phyloP scores from a whole-genome alignment of 2,113 vertebrate genomes.

The Oryzias melastigma region DNA sequence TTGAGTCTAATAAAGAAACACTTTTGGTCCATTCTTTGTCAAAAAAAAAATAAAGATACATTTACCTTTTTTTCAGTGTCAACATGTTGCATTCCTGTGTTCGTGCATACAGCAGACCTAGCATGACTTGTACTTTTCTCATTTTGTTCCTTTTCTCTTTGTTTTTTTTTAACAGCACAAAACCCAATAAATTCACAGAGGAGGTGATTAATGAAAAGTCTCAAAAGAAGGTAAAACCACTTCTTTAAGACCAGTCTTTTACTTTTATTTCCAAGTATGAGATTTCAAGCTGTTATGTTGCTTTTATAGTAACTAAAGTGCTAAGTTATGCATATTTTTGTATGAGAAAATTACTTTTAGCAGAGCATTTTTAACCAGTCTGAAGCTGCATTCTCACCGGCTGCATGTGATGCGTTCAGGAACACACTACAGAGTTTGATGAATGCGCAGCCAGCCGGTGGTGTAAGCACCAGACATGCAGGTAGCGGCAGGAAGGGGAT shows the following conservation, averaged over 20 bases:
- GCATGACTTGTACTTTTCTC: slow-evolving; percentile 5
- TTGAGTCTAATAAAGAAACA: neutral
- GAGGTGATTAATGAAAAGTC: slow-evolving; percentile 36
- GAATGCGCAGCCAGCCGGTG: too few relatives aligned
- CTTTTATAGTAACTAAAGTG: neutral
- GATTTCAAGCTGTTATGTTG: neutral
- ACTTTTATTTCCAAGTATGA: neutral
- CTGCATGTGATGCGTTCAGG: too few relatives aligned
- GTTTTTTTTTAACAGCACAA: slow-evolving; percentile 24
- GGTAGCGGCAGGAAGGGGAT: too few relatives aligned
- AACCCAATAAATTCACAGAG: slow-evolving; percentile 33
- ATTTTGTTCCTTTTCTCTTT: neutral
- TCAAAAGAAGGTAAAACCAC: slow-evolving; percentile 60
- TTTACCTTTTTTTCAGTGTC: neutral
- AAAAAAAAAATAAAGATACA: neutral
- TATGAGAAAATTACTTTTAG: neutral
- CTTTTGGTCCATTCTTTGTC: neutral
- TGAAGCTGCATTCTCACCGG: neutral
- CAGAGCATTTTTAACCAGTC: neutral
- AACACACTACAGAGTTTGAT: too few relatives aligned
- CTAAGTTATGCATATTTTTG: neutral
- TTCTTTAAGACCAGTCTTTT: neutral
- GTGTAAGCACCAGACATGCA: too few relatives aligned
- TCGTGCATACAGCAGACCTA: neutral
- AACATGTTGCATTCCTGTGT: neutral